Percentiles rank a stretch among this genome's conserved stretches.
phyloP scores from a whole-genome alignment of 2,888 invertebrate species.

The Caenorhabditis doughertyi region DNA sequence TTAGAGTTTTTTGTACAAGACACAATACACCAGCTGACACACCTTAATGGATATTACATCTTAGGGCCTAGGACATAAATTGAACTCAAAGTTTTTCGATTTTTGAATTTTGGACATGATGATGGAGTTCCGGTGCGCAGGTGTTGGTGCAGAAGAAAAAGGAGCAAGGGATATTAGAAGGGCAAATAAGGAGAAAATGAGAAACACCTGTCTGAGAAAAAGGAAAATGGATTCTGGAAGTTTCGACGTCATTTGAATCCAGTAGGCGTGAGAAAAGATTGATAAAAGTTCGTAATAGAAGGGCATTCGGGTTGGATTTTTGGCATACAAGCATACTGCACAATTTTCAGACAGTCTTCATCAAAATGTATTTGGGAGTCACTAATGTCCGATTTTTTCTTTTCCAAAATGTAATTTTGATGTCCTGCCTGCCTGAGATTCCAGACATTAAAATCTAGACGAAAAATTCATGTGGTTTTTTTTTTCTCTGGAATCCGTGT shows the following conservation, averaged over 20 bases:
- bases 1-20: slow-evolving; percentile 23
- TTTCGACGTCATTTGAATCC: background rate
- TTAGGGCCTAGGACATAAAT: background rate
- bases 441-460: too few species aligned
- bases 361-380: too few species aligned
- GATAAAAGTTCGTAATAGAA: too few species aligned
- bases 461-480: too few species aligned
- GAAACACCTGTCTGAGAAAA: background rate
- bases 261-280: too few species aligned
- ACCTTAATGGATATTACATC: background rate
- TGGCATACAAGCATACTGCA: too few species aligned
- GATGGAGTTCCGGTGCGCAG: slow-evolving; percentile 10
- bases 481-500: too few species aligned
- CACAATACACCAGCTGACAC: slow-evolving; percentile 1
- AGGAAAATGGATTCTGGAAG: background rate
- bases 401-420: too few species aligned
- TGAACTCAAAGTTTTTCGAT: slow-evolving; percentile 15
- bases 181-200: background rate
- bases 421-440: too few species aligned
- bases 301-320: too few species aligned
- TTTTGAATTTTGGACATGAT: slow-evolving; percentile 27
- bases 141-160: slow-evolving; percentile 7
- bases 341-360: too few species aligned
- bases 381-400: too few species aligned
- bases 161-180: slow-evolving; percentile 26